Conservation (phyloP, 2,888 invertebrate species). For the Coenonympha glycerion region DNA sequence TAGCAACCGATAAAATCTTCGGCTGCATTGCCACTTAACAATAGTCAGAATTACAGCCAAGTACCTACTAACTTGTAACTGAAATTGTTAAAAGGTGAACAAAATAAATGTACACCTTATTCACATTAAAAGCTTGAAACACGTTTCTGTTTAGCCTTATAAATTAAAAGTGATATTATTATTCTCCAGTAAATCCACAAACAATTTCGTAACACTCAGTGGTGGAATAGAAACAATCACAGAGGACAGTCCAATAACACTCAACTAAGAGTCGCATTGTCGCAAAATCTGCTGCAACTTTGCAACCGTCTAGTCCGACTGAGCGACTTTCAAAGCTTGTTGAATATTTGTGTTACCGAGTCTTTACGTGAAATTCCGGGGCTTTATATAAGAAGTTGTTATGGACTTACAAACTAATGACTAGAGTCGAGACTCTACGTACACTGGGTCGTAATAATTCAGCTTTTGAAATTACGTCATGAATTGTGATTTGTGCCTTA, state of each 20-base stretch:
- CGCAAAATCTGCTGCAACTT: not conserved
- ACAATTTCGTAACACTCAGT: not conserved
- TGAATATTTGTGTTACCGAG: not conserved
- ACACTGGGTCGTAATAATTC: no score
- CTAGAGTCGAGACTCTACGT: not conserved
- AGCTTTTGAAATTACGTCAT: no score
- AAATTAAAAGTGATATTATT: not conserved
- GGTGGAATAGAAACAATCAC: not conserved
- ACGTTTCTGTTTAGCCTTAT: no score
- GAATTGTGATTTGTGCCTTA: no score
- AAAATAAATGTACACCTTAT: no score
- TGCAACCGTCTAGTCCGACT: not conserved
- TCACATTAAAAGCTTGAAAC: no score
- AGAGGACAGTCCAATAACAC: slow-evolving; percentile 1
- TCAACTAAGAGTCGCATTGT: not conserved
- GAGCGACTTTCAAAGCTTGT: not conserved
- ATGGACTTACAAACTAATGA: not conserved
- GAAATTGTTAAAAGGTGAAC: no score
- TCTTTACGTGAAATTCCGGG: not conserved
- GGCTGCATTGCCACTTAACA: no score
- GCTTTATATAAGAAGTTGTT: not conserved
- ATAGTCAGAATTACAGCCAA: no score
- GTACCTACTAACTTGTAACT: no score
- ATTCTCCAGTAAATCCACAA: not conserved
- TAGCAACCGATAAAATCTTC: no score